Conservation (phyloP, 2,797 vertebrate genomes). For the Smutsia temminckii region DNA sequence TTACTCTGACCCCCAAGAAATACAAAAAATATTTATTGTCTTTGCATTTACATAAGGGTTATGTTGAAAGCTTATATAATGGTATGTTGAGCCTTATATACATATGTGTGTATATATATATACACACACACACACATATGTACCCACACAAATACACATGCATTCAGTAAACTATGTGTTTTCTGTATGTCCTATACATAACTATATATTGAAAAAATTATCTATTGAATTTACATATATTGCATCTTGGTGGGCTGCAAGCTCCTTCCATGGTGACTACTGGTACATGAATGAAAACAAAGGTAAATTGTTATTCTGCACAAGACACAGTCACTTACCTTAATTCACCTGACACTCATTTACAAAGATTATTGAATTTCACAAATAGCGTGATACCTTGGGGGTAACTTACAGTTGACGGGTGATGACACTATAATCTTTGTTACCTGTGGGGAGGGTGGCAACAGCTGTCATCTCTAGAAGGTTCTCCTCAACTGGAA, state of each 20-base stretch:
- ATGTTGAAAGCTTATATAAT: neutral
- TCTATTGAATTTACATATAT: neutral
- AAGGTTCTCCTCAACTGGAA: neutral
- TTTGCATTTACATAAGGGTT: neutral
- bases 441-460: neutral
- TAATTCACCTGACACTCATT: neutral
- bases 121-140: too few relatives aligned
- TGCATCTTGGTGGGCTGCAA: neutral
- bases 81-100: neutral
- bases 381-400: neutral
- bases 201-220: neutral
- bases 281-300: neutral
- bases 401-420: neutral
- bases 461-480: neutral
- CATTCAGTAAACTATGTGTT: neutral
- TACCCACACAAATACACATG: too few relatives aligned
- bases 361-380: neutral
- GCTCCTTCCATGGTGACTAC: neutral
- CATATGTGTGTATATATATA: neutral
- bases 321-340: neutral
- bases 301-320: neutral
- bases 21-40: neutral
- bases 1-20: neutral
- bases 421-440: neutral
- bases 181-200: neutral